Conservation (phyloP, 2,888 invertebrate species). For the Cerceris ruficornis region DNA sequence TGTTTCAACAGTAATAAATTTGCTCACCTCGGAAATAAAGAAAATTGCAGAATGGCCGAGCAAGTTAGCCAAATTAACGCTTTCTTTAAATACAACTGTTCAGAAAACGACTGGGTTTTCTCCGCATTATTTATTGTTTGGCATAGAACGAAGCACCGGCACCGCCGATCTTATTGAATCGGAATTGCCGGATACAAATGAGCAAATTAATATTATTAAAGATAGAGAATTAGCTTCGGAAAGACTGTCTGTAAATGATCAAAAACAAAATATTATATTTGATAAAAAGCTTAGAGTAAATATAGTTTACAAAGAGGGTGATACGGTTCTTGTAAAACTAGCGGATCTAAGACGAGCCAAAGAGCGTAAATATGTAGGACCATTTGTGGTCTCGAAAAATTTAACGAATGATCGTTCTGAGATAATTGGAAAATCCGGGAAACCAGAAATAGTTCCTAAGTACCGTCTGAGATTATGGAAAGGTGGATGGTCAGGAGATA, state of each 20-base stretch:
- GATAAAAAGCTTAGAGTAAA: neutral
- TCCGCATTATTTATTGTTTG: slow-evolving; percentile 7
- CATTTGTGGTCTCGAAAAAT: neutral
- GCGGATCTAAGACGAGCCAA: neutral
- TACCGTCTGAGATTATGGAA: slow-evolving; percentile 5
- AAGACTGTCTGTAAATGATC: neutral
- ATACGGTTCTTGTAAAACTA: slow-evolving; percentile 11
- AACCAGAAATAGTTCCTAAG: neutral
- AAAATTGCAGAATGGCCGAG: slow-evolving; percentile 14
- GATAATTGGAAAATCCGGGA: slow-evolving; percentile 6
- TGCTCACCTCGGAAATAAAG: slow-evolving; percentile 1
- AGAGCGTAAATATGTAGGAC: slow-evolving; percentile 10
- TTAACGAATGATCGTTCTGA: slow-evolving; percentile 2
- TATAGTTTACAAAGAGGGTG: slow-evolving; percentile 8
- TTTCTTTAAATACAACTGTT: slow-evolving; percentile 8
- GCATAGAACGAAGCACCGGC: neutral
- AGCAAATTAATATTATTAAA: neutral
- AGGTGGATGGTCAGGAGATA: slow-evolving; percentile 8
- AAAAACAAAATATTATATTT: neutral
- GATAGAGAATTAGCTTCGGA: neutral
- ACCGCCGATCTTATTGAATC: neutral
- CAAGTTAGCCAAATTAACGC: slow-evolving; percentile 4
- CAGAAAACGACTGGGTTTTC: slow-evolving; percentile 19
- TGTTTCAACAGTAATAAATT: slow-evolving; percentile 9
- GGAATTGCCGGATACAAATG: slow-evolving; percentile 1